A percentile compares a stretch with the other conserved stretches of the same genome.
phyloP scores from a whole-genome alignment of 1,140 invertebrate genomes.

The Drosophila littoralis region DNA sequence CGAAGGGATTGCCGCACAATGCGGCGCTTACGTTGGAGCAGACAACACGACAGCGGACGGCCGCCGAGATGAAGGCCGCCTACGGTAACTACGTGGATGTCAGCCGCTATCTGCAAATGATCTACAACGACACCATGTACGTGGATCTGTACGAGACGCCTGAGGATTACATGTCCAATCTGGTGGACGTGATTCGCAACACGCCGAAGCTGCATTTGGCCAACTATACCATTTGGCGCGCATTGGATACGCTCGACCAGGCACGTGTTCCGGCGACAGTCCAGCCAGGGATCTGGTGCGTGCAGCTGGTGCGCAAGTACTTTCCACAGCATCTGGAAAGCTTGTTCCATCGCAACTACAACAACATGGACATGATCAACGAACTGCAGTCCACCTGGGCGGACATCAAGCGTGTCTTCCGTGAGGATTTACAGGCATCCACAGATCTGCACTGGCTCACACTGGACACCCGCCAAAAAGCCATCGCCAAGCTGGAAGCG shows the following conservation, averaged over 20 bases:
- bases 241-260: constrained; percentile 93
- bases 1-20: constrained; percentile 70
- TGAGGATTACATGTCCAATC: constrained; percentile 83
- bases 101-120: constrained; percentile 68
- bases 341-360: constrained; percentile 93
- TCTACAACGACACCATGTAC: constrained; percentile 65
- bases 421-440: constrained; percentile 88
- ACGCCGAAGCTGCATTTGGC: constrained; percentile 86
- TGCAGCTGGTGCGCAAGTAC: constrained; percentile 64
- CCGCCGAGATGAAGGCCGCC: constrained; percentile 64
- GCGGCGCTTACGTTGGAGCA: constrained; percentile 62
- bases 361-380: constrained; percentile 94
- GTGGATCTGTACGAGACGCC: constrained; percentile 73
- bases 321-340: constrained; percentile 86
- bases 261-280: constrained; percentile 93
- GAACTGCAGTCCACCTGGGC: constrained; percentile 88
- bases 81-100: constrained; percentile 76
- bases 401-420: constrained; percentile 88
- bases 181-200: constrained; percentile 84
- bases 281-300: constrained; percentile 88
- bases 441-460: constrained; percentile 90
- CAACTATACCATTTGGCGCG: constrained; percentile 90
- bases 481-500: constrained; percentile 91
- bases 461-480: constrained; percentile 90
- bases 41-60: constrained; percentile 65